phyloP scores from a whole-genome alignment of 2,113 vertebrate genomes.

The Piliocolobus tephrosceles region DNA sequence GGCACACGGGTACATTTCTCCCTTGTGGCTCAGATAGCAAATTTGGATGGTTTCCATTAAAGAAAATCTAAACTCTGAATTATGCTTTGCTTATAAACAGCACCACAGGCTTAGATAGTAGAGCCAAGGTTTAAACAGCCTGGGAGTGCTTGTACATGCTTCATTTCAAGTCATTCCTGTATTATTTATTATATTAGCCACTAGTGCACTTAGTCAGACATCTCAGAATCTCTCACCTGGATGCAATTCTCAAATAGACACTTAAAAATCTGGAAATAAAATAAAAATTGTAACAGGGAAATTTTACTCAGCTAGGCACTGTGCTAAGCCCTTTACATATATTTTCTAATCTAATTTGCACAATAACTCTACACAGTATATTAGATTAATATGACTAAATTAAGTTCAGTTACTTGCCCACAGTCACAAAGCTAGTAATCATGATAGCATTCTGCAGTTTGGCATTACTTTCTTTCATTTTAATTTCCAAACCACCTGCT shows the following conservation, averaged over 20 bases:
- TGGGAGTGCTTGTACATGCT: background rate
- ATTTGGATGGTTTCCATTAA: background rate
- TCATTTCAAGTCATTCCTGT: background rate
- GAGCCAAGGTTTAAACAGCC: background rate
- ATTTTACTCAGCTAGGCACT: background rate
- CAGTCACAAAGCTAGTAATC: background rate
- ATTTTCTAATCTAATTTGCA: constrained; percentile 37
- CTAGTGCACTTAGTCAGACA: background rate
- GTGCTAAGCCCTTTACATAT: background rate
- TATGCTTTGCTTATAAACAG: constrained; percentile 51
- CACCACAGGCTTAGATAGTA: background rate
- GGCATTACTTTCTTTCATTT: constrained; percentile 7
- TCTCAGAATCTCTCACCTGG: background rate
- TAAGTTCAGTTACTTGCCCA: background rate
- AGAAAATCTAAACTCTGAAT: constrained; percentile 41
- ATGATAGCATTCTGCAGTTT: background rate
- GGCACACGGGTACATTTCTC: background rate
- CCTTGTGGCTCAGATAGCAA: background rate
- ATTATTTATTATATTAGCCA: background rate
- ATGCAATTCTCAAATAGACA: background rate
- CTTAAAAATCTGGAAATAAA: constrained; percentile 15
- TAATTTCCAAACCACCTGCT: constrained; percentile 22
- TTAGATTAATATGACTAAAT: background rate
- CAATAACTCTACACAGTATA: background rate
- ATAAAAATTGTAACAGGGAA: background rate